A percentile compares a stretch with the other conserved stretches of the same genome.
Conservation (phyloP, 1,140 invertebrate genomes). For the Archivesica marissinica region DNA sequence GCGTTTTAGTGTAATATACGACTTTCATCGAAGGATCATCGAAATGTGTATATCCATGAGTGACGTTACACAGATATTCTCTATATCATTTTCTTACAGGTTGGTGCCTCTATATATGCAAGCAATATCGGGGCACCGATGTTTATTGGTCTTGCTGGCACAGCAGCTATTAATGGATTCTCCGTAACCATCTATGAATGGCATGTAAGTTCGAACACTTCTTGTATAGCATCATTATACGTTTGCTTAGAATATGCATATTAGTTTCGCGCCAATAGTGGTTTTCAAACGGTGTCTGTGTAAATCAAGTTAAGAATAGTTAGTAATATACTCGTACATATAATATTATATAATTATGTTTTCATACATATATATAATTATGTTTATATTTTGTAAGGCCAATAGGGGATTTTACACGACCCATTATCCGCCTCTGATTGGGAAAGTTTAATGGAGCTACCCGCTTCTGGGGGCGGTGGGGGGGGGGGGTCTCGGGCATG, state of each 20-base stretch:
- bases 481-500: no score
- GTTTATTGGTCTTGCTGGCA: conserved; percentile 87
- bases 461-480: no score
- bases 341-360: no score
- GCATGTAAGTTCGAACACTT: conserved; percentile 67
- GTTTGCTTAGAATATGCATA: not conserved
- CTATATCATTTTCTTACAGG: conserved; percentile 79
- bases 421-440: no score
- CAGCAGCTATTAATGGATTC: conserved; percentile 84
- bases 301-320: no score
- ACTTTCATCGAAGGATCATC: no score
- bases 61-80: not conserved
- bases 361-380: not conserved
- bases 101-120: conserved; percentile 87
- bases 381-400: not conserved
- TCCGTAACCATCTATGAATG: conserved; percentile 86
- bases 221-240: no score
- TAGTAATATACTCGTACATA: no score
- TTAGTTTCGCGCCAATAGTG: not conserved
- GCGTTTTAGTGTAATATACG: no score
- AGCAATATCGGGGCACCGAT: conserved; percentile 87
- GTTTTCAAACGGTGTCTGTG: no score
- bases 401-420: no score
- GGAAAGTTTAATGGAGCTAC: no score
- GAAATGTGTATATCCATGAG: not conserved